Percentiles rank a stretch among this genome's conserved stretches.
Conservation (phyloP, 92 coral and sea anemone species). For the Epizoanthus stellaris region DNA sequence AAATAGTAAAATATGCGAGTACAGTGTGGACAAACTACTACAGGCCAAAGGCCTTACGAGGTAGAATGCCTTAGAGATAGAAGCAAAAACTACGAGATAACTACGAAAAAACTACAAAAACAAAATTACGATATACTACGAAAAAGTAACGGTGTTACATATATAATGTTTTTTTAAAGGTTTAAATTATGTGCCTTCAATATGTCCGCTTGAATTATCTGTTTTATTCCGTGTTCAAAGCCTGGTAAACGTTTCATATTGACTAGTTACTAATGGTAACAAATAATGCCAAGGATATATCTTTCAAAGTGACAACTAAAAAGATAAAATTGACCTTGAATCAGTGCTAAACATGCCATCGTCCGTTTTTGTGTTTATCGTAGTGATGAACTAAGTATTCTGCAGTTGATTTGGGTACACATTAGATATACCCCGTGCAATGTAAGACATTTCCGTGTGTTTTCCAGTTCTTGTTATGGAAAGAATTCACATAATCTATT, state of each 20-base stretch:
- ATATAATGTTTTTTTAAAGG: too few relatives aligned
- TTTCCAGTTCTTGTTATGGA: conserved; percentile 1
- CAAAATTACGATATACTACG: too few relatives aligned
- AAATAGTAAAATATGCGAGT: too few relatives aligned
- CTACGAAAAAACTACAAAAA: too few relatives aligned
- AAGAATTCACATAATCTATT: conserved; percentile 5
- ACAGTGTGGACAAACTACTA: too few relatives aligned
- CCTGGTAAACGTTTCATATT: neutral
- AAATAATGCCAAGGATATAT: neutral
- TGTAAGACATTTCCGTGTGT: neutral
- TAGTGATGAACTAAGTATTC: conserved; percentile 7
- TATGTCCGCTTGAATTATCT: too few relatives aligned
- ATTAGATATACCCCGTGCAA: neutral
- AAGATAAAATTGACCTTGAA: conserved; percentile 7
- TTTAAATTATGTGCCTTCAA: too few relatives aligned
- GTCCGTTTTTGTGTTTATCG: conserved; percentile 15
- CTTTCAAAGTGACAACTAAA: conserved; percentile 1
- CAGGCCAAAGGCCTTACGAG: too few relatives aligned
- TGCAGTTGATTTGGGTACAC: conserved; percentile 7
- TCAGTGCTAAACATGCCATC: neutral
- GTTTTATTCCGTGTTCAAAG: neutral
- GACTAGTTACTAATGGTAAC: neutral
- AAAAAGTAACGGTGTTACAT: too few relatives aligned
- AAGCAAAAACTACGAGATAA: too few relatives aligned
- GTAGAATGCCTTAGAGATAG: too few relatives aligned